phyloP scores from a whole-genome alignment of 2,888 invertebrate genomes.

The Leptothorax acervorum region DNA sequence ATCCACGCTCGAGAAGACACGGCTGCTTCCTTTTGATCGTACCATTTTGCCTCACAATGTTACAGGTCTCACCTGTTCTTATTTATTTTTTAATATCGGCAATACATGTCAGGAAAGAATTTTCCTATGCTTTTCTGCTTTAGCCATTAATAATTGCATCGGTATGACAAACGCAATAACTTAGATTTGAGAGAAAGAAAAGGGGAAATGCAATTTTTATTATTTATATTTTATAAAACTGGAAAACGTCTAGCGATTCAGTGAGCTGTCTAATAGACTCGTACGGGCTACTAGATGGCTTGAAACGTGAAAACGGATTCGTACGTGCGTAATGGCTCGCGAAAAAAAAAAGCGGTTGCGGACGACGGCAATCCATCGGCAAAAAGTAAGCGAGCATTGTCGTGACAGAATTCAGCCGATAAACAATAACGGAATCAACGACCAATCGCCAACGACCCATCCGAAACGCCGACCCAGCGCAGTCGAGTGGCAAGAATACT shows the following conservation, averaged over 20 bases:
- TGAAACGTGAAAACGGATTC: slow-evolving; percentile 72
- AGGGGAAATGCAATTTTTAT: background rate
- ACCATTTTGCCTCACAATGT: slow-evolving; percentile 66
- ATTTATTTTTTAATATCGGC: slow-evolving; percentile 51
- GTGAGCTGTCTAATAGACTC: slow-evolving; percentile 33
- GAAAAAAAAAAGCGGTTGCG: slow-evolving; percentile 64
- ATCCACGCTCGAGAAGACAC: slow-evolving; percentile 81
- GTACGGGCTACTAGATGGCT: slow-evolving; percentile 37
- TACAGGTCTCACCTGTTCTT: slow-evolving; percentile 62
- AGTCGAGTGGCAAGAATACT: slow-evolving; percentile 57
- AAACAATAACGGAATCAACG: slow-evolving; percentile 66
- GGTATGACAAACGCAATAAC: background rate
- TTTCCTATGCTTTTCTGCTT: background rate
- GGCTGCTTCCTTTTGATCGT: slow-evolving; percentile 74
- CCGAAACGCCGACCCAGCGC: slow-evolving; percentile 41
- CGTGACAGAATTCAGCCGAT: slow-evolving; percentile 54
- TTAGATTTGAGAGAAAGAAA: background rate
- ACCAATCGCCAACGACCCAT: slow-evolving; percentile 34
- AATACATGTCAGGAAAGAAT: slow-evolving; percentile 7
- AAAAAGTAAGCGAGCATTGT: slow-evolving; percentile 45
- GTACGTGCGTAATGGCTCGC: slow-evolving; percentile 71
- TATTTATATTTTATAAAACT: slow-evolving; percentile 1
- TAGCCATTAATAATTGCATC: background rate
- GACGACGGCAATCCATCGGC: slow-evolving; percentile 43
- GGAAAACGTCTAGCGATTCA: slow-evolving; percentile 6